A percentile compares a stretch with the other conserved stretches of the same genome.
These are phyloP conservation scores for Actinernus sp. DNA, from an alignment of 92 coral and sea anemone species.

Conservation along the genomic window DNA sequence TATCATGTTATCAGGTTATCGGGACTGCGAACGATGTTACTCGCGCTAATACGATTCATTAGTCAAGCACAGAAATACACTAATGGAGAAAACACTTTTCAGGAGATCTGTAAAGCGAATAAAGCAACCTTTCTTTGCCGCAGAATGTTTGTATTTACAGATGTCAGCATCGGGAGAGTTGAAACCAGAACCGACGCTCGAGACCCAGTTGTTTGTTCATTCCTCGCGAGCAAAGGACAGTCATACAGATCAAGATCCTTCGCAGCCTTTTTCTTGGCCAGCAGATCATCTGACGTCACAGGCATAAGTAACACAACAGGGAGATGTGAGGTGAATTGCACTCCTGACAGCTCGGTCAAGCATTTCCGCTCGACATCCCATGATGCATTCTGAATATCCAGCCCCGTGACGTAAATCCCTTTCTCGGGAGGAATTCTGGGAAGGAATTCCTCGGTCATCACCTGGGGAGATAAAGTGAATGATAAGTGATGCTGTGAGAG, in stretches of 20 bases:
- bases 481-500: too few species aligned
- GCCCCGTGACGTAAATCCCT: slow-evolving; percentile 66
- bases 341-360: slow-evolving; percentile 25
- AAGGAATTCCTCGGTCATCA: slow-evolving; percentile 33
- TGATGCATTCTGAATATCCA: slow-evolving; percentile 78
- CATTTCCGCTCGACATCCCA: slow-evolving; percentile 74
- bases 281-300: slow-evolving; percentile 27
- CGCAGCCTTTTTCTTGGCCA: slow-evolving; percentile 4
- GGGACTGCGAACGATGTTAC: not conserved
- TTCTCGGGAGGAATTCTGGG: slow-evolving; percentile 73
- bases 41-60: too few species aligned
- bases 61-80: too few species aligned
- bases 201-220: not conserved
- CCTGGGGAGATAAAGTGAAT: slow-evolving; percentile 23
- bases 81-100: too few species aligned
- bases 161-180: not conserved
- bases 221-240: slow-evolving; percentile 60
- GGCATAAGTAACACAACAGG: slow-evolving; percentile 70
- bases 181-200: not conserved
- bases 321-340: slow-evolving; percentile 31
- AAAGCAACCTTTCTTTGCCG: not conserved
- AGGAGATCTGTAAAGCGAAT: too few species aligned
- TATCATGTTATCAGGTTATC: not conserved
- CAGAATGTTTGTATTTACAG: not conserved
- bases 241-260: slow-evolving; percentile 47